Evolutionary conservation across 2,113 vertebrate species (phyloP), one percentile per base, ranked within the genome.

Genomic region (Apteryx mantelli): DNA sequence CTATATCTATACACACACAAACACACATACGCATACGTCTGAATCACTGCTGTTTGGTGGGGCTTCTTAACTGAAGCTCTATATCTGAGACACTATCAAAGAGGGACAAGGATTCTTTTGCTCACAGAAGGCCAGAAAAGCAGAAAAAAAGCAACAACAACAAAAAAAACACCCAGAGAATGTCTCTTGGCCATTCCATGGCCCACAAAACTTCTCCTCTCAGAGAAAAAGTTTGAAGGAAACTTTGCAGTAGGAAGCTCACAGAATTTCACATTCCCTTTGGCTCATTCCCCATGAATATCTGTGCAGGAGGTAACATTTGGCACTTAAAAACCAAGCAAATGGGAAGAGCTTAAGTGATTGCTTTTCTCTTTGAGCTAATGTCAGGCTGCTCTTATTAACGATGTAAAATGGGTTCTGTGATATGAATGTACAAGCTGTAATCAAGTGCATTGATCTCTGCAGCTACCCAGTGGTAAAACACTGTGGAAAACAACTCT

Each of bases 341-440:
- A 95, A 96, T 70, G 88, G 89, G 92, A 95, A 93, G 92, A 95
- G 80, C 76, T 91, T 96, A 90, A 95, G 85, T 93, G 82, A 91
- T 97, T 93, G 64, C 88, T 96, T 97, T 97, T 89, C 86, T 97
- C 50, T 97, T 93, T 88, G 81, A 74, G 91, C 93, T 96, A 98
- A 96, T 93, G 50, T 88, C 89, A 96, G 94, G 38, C 85, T 88
- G 53, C 64, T 95, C 76, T 94, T 95, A 97, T 97, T 97, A 96
- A 88, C 61, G 15, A 82, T 20, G 7, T 89, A 81, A 96, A 96
- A 91, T 94, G 46, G 34, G 74, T 95, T 96, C 66, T 82, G 87
- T 95, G 96, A 95, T 90, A 96, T 44, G 86, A 94, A 96, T 94
- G 71, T 61, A 86, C 66, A 91, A 75, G 53, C 68, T 80, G 76